Evolutionary conservation across 2,113 vertebrate genomes (phyloP).

Genomic region (Callaeas wilsoni): DNA sequence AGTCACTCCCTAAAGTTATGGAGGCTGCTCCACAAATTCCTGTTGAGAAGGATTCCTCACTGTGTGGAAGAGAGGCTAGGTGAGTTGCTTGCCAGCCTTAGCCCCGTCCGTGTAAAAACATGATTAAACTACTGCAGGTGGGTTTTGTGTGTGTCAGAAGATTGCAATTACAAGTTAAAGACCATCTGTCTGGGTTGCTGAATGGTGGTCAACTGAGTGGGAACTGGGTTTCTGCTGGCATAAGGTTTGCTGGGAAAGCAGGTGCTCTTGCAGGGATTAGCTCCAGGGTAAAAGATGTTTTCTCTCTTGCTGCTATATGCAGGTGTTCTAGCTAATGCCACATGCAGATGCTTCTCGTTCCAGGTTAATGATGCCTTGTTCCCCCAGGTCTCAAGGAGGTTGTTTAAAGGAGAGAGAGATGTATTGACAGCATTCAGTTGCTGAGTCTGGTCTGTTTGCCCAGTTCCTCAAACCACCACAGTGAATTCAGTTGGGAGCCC

Average conservation of each 20-base stretch:
- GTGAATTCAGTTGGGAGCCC: not conserved
- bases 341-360: not conserved
- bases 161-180: not conserved
- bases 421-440: not conserved
- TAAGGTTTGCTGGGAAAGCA: not conserved
- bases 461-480: not conserved
- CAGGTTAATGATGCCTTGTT: not conserved
- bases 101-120: not conserved
- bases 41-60: not conserved
- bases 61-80: not conserved
- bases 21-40: not conserved
- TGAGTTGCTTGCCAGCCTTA: not conserved
- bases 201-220: not conserved
- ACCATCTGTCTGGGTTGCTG: not conserved
- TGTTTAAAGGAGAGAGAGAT: not conserved
- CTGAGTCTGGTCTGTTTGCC: not conserved
- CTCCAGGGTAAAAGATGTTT: conserved; percentile 1
- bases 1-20: not conserved
- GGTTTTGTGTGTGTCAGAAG: not conserved
- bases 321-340: not conserved
- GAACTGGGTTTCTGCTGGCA: not conserved
- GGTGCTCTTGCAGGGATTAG: not conserved
- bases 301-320: not conserved
- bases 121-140: not conserved
- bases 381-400: not conserved